These are phyloP conservation scores for Crocuta crocuta DNA, from an alignment of 2,113 vertebrate genomes.

Conservation along the genomic window DNA sequence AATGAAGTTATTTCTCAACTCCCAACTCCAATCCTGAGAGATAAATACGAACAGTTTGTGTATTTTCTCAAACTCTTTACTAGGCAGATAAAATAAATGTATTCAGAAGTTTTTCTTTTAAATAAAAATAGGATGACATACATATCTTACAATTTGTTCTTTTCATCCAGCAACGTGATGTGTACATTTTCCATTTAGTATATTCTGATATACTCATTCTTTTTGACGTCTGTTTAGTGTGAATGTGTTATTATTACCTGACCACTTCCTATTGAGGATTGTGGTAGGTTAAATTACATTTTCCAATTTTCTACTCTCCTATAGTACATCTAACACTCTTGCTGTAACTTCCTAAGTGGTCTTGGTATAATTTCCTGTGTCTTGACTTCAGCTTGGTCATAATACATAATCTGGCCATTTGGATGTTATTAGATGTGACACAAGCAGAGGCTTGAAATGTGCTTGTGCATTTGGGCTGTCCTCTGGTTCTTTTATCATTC, in stretches of 20 bases:
- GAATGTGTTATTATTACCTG: background rate
- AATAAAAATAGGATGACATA: background rate
- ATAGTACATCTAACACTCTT: background rate
- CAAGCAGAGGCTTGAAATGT: background rate
- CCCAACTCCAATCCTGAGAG: background rate
- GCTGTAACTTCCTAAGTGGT: background rate
- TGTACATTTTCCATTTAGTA: background rate
- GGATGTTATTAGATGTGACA: background rate
- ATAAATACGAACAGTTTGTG: background rate
- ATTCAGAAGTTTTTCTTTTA: slow-evolving; percentile 47
- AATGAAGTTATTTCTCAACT: background rate
- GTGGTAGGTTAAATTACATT: background rate
- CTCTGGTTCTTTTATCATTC: background rate
- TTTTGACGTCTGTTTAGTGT: background rate
- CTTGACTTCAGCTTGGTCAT: background rate
- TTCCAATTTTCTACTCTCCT: background rate
- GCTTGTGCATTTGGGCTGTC: background rate
- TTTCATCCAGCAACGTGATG: background rate
- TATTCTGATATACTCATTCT: background rate
- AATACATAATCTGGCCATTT: background rate
- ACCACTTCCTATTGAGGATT: background rate
- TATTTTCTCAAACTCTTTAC: background rate
- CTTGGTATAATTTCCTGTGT: background rate
- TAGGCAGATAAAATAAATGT: background rate
- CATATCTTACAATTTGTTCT: background rate